Percentiles rank a stretch among this genome's conserved stretches.
These are phyloP conservation scores for Eledone cirrhosa DNA, from an alignment of 2,888 invertebrate genomes.

Conservation along the genomic window DNA sequence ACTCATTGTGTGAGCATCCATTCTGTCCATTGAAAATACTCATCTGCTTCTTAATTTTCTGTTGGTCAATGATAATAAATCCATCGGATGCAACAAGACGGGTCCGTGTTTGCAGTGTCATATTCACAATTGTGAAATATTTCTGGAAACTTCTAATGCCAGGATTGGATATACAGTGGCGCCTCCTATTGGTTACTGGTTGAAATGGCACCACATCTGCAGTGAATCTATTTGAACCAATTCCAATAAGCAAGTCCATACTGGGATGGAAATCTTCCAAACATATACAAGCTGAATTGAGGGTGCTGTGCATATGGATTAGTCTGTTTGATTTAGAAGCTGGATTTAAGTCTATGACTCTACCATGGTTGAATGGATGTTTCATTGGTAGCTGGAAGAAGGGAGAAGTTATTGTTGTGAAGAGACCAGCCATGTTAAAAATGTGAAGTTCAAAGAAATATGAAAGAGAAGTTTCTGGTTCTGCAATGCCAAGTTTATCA, in stretches of 20 bases:
- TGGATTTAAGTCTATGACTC: background rate
- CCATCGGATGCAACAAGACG: background rate
- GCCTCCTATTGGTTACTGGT: background rate
- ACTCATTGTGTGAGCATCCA: too few relatives aligned
- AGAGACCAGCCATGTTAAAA: conserved; percentile 40
- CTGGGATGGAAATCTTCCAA: background rate
- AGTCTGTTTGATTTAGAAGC: background rate
- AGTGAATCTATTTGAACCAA: background rate
- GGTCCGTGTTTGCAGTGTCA: background rate
- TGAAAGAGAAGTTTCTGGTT: conserved; percentile 27
- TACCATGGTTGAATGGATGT: background rate
- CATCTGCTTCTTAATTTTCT: too few relatives aligned
- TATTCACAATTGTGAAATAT: background rate
- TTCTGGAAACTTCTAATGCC: background rate
- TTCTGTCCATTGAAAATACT: too few relatives aligned
- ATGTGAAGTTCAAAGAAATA: conserved; percentile 37
- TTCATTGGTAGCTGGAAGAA: background rate
- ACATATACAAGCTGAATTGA: background rate
- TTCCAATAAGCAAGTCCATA: background rate
- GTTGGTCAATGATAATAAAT: background rate
- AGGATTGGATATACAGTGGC: background rate
- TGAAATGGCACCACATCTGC: background rate
- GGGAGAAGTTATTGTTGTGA: conserved; percentile 28
- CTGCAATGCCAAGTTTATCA: background rate
- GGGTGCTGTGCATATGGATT: background rate